Evolutionary conservation across 2,113 vertebrate species (phyloP), one percentile per base, ranked within the genome.

Genomic region (Pseudorasbora parva): DNA sequence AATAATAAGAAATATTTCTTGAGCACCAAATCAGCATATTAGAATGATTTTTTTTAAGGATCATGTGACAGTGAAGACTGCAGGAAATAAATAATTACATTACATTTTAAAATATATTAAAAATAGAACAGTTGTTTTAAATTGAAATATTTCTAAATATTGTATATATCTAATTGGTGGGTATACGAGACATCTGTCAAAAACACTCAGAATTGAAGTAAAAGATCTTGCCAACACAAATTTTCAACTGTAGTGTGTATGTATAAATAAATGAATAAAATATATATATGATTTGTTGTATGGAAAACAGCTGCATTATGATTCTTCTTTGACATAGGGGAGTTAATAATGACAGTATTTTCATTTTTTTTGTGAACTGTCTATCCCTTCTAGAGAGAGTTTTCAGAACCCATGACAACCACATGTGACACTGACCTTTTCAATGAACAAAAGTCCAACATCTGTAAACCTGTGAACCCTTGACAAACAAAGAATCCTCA

Each of bases 391-490:
- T 45, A 47, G 43, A 72, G 68, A 71, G 6, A 45, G 12, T 6
- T 47, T 21, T 72, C 68, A 72, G 41, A 45, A 25, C 37, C 68
- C 41, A 66, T 41, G 51, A 23, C 30, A 37, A 15, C 33, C 64
- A 43, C 23, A 33, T 59, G 37, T 60, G 68, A 62, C 33, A 43
- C 17, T 72, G 54, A 78, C 62, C 73, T 49, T 73, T 69, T 45
- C 41, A 11, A 49, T 0, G 2, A 5, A 57, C 33, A 37, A 54
- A 78, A 78, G 45, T n/a, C 25, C 62, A 82, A 60, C 73, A 85
- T 51, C 62, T 84, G 64, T 68, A 72, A 78, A 75, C 56, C 49
- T 19, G 66, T 76, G 19, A 57, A 56, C 49, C 27, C 69, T 21
- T 47, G 73, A 62, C 10, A 78, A 25, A 81, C 78, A 66, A 41